A percentile compares a stretch with the other conserved stretches of the same genome.
Evolutionary conservation across 2,113 vertebrate genomes (phyloP).

Genomic region (Potamarius usumacintae): DNA sequence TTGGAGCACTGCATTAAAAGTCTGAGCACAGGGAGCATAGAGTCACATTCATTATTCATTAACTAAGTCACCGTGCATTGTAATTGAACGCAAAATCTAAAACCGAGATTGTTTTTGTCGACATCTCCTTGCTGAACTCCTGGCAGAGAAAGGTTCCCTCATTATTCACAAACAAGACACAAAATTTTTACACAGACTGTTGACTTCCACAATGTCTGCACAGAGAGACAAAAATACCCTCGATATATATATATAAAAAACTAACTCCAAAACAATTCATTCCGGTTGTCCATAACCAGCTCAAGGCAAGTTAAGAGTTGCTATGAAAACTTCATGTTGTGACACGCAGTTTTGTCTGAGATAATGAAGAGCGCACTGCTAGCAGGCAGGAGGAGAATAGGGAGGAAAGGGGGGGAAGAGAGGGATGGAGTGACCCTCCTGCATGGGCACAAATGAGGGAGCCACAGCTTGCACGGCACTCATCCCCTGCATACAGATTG

Average conservation of each 20-base stretch:
- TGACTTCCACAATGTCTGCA: slow-evolving; percentile 3
- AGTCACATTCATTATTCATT: slow-evolving; percentile 79
- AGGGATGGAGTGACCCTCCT: slow-evolving; percentile 40
- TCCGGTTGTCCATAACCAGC: neutral
- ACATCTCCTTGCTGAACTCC: slow-evolving; percentile 56
- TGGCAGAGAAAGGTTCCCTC: slow-evolving; percentile 46
- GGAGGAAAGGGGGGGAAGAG: slow-evolving; percentile 24
- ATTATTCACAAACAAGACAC: slow-evolving; percentile 26
- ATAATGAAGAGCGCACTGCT: slow-evolving; percentile 51
- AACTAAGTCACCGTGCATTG: slow-evolving; percentile 76
- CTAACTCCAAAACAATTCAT: slow-evolving; percentile 1
- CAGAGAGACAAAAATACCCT: neutral
- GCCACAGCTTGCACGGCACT: slow-evolving; percentile 50
- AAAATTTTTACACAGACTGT: slow-evolving; percentile 2
- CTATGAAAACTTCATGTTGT: slow-evolving; percentile 40
- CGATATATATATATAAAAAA: neutral
- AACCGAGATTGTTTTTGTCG: slow-evolving; percentile 67
- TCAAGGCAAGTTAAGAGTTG: slow-evolving; percentile 20
- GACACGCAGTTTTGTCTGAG: slow-evolving; percentile 13
- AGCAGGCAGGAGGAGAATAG: slow-evolving; percentile 47
- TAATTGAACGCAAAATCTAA: slow-evolving; percentile 76
- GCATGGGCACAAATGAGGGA: slow-evolving; percentile 61
- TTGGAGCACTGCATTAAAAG: slow-evolving; percentile 72
- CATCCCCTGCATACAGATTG: slow-evolving; percentile 73
- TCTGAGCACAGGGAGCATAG: slow-evolving; percentile 74